Evolutionary conservation across 2,888 invertebrate genomes (phyloP).

Genomic region (Cheilosia variabilis): DNA sequence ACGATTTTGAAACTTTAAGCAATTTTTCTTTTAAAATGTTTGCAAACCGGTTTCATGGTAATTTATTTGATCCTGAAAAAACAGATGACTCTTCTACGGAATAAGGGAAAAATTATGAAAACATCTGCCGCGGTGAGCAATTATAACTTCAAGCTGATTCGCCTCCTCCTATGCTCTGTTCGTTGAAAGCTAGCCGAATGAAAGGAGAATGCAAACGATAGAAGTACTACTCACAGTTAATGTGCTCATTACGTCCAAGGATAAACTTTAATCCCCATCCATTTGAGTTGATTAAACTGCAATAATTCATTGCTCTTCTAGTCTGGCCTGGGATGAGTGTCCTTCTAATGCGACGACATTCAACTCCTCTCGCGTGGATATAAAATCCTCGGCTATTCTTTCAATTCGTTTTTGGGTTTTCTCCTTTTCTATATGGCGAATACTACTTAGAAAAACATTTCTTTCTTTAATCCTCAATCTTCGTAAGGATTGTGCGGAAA

Average conservation of each 20-base stretch:
- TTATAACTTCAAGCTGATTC: conserved; percentile 25
- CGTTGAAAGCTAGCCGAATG: background rate
- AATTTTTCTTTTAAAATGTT: conserved; percentile 12
- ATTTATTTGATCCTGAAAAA: conserved; percentile 42
- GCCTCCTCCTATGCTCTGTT: background rate
- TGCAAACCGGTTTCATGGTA: conserved; percentile 34
- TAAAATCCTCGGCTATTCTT: conserved; percentile 10
- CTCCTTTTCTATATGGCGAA: conserved; percentile 6
- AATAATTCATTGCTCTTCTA: conserved; percentile 45
- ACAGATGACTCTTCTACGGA: conserved; percentile 35
- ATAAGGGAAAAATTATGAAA: conserved; percentile 35
- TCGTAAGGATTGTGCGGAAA: conserved; percentile 31
- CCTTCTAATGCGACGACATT: conserved; percentile 14
- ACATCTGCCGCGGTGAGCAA: conserved; percentile 51
- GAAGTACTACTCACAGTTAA: conserved; percentile 23
- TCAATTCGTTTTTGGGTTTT: conserved; percentile 6
- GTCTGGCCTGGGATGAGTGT: conserved; percentile 24
- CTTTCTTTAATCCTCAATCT: conserved; percentile 41
- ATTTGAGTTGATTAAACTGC: conserved; percentile 56
- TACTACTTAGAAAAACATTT: conserved; percentile 28
- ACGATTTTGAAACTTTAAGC: conserved; percentile 15
- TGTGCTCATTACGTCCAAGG: conserved; percentile 44
- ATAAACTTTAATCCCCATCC: conserved; percentile 50
- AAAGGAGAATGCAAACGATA: conserved; percentile 14
- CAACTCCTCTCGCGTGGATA: conserved; percentile 16